A percentile compares a stretch with the other conserved stretches of the same genome.
Conservation (phyloP, 2,888 invertebrate genomes). For the Hyppa rectilinea region DNA sequence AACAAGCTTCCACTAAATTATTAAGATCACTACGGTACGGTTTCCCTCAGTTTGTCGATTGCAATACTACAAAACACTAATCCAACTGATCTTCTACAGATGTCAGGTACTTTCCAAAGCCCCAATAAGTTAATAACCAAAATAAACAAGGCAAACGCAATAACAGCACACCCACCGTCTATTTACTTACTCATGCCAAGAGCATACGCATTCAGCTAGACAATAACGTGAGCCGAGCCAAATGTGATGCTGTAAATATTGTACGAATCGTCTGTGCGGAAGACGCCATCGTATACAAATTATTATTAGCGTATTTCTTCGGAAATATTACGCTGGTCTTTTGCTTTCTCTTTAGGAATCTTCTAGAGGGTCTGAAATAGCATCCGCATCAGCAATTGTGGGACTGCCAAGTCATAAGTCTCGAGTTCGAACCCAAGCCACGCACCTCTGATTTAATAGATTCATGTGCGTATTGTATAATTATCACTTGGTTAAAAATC, state of each 20-base stretch:
- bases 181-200: constrained; percentile 58
- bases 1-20: not conserved
- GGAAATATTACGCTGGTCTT: not conserved
- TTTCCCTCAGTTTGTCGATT: not conserved
- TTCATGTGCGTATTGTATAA: too few species aligned
- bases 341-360: not conserved
- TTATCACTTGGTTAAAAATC: too few species aligned
- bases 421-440: too few species aligned
- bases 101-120: not conserved
- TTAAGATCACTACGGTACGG: not conserved
- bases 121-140: constrained; percentile 8
- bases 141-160: constrained; percentile 36
- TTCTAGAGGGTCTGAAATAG: not conserved
- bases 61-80: not conserved
- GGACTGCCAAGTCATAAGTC: too few species aligned
- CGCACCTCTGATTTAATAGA: too few species aligned
- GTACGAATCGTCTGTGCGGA: constrained; percentile 26
- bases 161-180: constrained; percentile 25
- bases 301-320: constrained; percentile 14
- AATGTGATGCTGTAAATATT: constrained; percentile 58
- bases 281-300: constrained; percentile 47
- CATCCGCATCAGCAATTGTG: not conserved
- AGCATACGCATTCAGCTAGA: constrained; percentile 43
- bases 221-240: constrained; percentile 56
- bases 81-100: not conserved